Evolutionary conservation across 2,888 invertebrate genomes (phyloP).

Genomic region (Coleophora flavipennella): DNA sequence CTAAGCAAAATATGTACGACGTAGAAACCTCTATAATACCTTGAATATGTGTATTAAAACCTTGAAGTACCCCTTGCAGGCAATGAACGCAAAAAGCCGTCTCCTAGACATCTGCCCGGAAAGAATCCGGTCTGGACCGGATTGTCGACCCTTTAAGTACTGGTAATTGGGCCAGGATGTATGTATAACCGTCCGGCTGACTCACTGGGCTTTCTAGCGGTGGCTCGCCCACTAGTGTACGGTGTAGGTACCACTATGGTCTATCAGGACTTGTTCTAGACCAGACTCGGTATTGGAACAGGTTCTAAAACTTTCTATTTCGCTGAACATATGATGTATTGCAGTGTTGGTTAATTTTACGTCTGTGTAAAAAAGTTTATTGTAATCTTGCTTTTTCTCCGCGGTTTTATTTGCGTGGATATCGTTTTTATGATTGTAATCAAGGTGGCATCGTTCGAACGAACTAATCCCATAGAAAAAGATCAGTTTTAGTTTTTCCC

Average conservation of each 20-base stretch:
- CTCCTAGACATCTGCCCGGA: conserved; percentile 8
- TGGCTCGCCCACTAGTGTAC: conserved; percentile 32
- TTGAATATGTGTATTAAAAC: background rate
- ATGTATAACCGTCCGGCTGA: conserved; percentile 55
- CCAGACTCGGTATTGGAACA: too few species aligned
- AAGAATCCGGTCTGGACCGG: conserved; percentile 9
- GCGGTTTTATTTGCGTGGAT: too few species aligned
- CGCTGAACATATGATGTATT: conserved; percentile 4
- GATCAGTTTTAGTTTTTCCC: too few species aligned
- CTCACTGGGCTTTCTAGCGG: conserved; percentile 37
- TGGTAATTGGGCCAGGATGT: conserved; percentile 55
- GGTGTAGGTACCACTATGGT: too few species aligned
- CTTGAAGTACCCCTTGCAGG: background rate
- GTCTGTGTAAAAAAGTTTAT: too few species aligned
- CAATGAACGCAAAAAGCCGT: conserved; percentile 3
- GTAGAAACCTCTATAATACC: background rate
- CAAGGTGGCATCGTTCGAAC: too few species aligned
- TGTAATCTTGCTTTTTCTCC: too few species aligned
- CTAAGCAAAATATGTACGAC: background rate
- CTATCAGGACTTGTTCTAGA: background rate
- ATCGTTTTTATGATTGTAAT: too few species aligned
- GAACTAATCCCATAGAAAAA: too few species aligned
- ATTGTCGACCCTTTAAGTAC: conserved; percentile 10
- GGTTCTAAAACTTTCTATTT: conserved; percentile 5
- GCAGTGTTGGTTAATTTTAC: too few species aligned